Base-by-base conservation (phyloP, 2,888 invertebrate species). In the Sarcophaga rosellei region DNA sequence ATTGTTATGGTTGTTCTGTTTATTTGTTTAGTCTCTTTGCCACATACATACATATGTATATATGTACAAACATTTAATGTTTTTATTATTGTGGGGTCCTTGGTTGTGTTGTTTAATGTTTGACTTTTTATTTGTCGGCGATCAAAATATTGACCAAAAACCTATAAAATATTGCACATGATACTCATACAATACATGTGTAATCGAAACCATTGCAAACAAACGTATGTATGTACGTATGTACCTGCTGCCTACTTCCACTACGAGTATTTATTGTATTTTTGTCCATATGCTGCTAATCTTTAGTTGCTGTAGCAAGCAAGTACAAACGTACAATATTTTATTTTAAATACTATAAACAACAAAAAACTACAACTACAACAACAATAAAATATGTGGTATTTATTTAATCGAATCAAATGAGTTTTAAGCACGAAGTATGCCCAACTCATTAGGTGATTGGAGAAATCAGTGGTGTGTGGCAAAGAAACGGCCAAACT, bases 231-330 rank as follows among this genome's bases (percentile, higher is more conserved):
- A 47, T 53, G 15, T 15, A 47, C 47, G 12, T 47, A 17, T 2
- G 12, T 53, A 53, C 5, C 53, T 17, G 17, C 53, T 35, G 8
- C 35, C 10, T 35, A 35, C 8, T 35, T 8, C 53, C 53, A 53
- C 53, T 3, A 17, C n/a, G n/a, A n/a, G n/a, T n/a, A n/a, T 1
- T 12, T 53, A 53, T 53, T 15, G 12, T 53, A 85, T 91, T 90
- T 91, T 88, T 92, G 91, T 88, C 90, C 91, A 91, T 92, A 91
- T 91, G 91, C 89, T 91, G 88, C 89, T 74, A 78, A 88, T 88
- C 87, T 23, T 70, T 25, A 61, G 61, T 61, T 45, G 20, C 74
- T 85, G 85, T 70, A 68, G 84, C 63, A 74, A 47, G 59, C 57
- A 35, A 35, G 6, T 35, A 35, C 35, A 35, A 72, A n/a, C n/a